A percentile compares a stretch with the other conserved stretches of the same genome.
These are phyloP conservation scores for Irena cyanogastra DNA, from an alignment of 2,113 vertebrate genomes.

Conservation along the genomic window DNA sequence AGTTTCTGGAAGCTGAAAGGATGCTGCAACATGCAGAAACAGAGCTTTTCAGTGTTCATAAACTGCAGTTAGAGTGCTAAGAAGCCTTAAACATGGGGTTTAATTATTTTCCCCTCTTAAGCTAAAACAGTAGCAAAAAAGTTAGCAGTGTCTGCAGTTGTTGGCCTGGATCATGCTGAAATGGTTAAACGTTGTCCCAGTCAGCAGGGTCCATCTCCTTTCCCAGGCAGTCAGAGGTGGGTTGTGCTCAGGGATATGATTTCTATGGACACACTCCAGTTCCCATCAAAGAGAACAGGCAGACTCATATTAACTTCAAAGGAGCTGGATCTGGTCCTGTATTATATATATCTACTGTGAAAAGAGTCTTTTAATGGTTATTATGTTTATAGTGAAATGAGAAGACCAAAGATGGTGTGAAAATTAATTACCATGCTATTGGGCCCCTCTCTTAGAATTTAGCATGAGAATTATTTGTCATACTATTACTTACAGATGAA, in stretches of 20 bases:
- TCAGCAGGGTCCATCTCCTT: neutral
- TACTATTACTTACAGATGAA: neutral
- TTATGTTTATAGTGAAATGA: neutral
- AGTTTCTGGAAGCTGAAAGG: neutral
- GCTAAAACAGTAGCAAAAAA: neutral
- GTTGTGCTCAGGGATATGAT: neutral
- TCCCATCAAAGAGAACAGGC: conserved; percentile 10
- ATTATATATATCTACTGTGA: neutral
- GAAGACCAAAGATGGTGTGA: neutral
- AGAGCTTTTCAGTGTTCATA: neutral
- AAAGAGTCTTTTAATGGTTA: neutral
- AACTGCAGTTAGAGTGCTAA: neutral
- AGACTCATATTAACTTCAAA: conserved; percentile 22
- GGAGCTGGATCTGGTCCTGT: neutral
- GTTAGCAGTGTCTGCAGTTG: neutral
- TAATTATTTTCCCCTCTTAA: neutral
- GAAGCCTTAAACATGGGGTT: neutral
- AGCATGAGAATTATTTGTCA: neutral
- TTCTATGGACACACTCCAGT: conserved; percentile 13
- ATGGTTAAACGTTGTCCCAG: neutral
- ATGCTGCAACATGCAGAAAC: neutral
- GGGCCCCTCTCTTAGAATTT: neutral
- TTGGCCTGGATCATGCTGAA: neutral
- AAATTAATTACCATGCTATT: conserved; percentile 25
- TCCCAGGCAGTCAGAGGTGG: conserved; percentile 5